Conservation (phyloP, 1,140 invertebrate species). For the Drosophila albomicans region DNA sequence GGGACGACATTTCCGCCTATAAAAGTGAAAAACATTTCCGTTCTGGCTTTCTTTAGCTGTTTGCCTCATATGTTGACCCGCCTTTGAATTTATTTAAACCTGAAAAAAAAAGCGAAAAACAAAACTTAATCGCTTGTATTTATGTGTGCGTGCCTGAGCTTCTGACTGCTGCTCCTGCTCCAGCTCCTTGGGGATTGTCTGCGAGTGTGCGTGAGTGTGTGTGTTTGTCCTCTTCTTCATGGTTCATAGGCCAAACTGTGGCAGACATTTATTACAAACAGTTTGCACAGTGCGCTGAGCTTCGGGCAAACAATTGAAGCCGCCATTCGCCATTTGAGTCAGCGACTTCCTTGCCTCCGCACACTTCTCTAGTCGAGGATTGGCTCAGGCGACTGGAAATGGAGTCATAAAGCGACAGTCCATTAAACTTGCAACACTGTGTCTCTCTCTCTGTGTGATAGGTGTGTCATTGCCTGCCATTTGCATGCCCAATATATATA, state of each 20-base stretch:
- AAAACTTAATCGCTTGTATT: conserved; percentile 29
- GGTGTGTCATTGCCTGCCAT: conserved; percentile 29
- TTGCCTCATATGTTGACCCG: conserved; percentile 17
- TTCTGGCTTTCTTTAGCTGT: not conserved
- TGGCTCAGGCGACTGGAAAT: conserved; percentile 44
- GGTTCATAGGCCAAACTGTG: conserved; percentile 15
- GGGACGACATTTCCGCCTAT: conserved; percentile 4
- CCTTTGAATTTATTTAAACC: conserved; percentile 63
- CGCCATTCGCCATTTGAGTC: conserved; percentile 4
- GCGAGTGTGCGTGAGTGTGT: conserved; percentile 15
- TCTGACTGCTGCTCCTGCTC: not conserved
- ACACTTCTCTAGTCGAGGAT: conserved; percentile 19
- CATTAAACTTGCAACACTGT: conserved; percentile 45
- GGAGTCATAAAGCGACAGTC: conserved; percentile 63
- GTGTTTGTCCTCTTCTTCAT: conserved; percentile 27
- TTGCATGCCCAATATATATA: conserved; percentile 20
- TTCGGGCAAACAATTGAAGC: conserved; percentile 47
- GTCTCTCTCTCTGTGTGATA: conserved; percentile 9
- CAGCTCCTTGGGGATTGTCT: not conserved
- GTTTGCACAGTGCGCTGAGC: conserved; percentile 62
- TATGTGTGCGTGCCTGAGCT: conserved; percentile 19
- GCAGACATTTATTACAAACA: conserved; percentile 62
- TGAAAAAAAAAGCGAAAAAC: conserved; percentile 24
- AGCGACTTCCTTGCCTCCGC: not conserved
- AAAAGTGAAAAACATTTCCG: conserved; percentile 40